Conservation (phyloP, 2,113 vertebrate genomes). For the Neolamprologus cancellatus region DNA sequence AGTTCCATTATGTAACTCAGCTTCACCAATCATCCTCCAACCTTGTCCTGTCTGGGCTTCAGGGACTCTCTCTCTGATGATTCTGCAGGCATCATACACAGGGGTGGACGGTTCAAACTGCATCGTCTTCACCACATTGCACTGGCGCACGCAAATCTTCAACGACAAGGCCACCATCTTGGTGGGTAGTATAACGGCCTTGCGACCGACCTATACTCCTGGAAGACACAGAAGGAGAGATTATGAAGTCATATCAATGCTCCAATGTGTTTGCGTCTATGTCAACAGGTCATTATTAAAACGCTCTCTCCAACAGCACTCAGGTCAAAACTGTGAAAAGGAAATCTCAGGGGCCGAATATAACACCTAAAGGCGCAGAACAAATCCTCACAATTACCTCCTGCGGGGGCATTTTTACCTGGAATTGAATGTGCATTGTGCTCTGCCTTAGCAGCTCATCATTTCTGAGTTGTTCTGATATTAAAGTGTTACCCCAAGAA, state of each 20-base stretch:
- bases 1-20: not conserved
- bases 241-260: not conserved
- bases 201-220: constrained; percentile 48
- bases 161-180: constrained; percentile 95
- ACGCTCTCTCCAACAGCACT: not conserved
- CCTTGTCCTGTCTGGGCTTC: constrained; percentile 96
- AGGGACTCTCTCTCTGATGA: constrained; percentile 89
- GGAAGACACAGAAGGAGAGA: not conserved
- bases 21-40: constrained; percentile 43
- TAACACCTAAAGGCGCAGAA: not conserved
- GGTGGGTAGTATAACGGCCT: constrained; percentile 25
- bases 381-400: constrained; percentile 13
- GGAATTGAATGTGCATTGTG: not conserved
- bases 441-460: not conserved
- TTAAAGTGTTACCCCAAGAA: constrained; percentile 2
- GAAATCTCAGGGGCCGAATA: not conserved
- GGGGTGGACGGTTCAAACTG: constrained; percentile 95
- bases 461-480: not conserved
- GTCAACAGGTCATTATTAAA: not conserved
- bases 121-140: constrained; percentile 99
- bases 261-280: not conserved
- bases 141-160: constrained; percentile 98
- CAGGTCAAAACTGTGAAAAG: not conserved
- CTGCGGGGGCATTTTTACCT: not conserved
- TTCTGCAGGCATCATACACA: constrained; percentile 91